Conservation (phyloP, 2,888 invertebrate species). For the Oeneis ivallda region DNA sequence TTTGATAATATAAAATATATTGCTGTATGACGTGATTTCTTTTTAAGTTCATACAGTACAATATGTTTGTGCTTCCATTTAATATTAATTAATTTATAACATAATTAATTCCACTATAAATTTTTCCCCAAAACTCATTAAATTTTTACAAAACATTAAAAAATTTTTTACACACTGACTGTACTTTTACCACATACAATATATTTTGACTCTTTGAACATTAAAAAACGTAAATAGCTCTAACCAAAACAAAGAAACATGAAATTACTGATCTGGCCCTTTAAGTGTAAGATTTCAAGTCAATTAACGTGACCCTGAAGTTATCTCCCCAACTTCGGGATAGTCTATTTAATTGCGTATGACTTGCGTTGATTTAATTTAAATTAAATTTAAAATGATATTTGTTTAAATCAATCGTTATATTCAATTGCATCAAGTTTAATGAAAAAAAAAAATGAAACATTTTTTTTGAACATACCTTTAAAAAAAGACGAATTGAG, state of each 20-base stretch:
- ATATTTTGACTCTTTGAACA: background rate
- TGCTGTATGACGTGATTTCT: background rate
- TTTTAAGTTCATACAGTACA: background rate
- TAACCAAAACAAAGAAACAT: background rate
- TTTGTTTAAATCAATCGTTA: no score
- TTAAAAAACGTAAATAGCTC: background rate
- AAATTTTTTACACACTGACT: background rate
- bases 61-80: constrained; percentile 3
- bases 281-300: background rate
- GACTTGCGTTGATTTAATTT: no score
- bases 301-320: background rate
- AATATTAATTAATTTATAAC: background rate
- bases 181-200: background rate
- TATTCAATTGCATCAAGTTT: no score
- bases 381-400: no score
- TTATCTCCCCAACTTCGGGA: background rate
- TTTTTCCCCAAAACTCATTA: background rate
- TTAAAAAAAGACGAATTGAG: no score
- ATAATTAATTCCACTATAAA: background rate
- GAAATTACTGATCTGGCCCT: no score
- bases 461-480: no score
- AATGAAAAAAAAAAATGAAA: no score
- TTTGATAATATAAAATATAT: background rate
- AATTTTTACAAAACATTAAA: background rate
- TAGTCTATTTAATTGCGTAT: no score